Evolutionary conservation across 2,888 invertebrate species (phyloP).

Genomic region (Nephrocerus scutellatus): DNA sequence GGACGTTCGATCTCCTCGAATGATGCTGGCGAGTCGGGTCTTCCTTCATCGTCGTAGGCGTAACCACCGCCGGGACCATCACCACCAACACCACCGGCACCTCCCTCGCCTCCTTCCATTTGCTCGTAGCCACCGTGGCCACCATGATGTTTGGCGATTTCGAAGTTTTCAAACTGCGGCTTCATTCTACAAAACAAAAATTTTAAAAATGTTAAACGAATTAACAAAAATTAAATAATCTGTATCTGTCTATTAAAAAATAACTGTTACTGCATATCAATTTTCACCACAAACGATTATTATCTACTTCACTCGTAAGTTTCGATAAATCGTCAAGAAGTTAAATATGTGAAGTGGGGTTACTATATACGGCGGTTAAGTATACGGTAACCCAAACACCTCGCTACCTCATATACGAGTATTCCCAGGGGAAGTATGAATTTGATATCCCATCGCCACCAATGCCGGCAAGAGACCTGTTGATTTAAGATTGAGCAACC

Average conservation of each 20-base stretch:
- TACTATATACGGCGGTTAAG: too few relatives aligned
- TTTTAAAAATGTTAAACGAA: constrained; percentile 28
- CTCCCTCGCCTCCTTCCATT: constrained; percentile 40
- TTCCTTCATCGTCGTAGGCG: constrained; percentile 49
- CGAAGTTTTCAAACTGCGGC: constrained; percentile 41
- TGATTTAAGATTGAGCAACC: constrained; percentile 22
- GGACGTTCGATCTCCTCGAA: constrained; percentile 78
- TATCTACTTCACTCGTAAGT: too few relatives aligned
- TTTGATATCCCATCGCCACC: background rate
- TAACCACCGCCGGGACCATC: constrained; percentile 40
- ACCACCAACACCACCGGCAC: constrained; percentile 37
- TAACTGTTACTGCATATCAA: too few relatives aligned
- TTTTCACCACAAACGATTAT: too few relatives aligned
- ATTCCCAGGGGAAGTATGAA: too few relatives aligned
- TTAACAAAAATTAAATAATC: background rate
- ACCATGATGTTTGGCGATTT: constrained; percentile 37
- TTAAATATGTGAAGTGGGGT: too few relatives aligned
- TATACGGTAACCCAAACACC: too few relatives aligned
- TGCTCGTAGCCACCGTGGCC: constrained; percentile 44
- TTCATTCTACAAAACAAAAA: constrained; percentile 19
- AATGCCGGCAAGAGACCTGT: constrained; percentile 21
- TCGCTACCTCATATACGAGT: too few relatives aligned
- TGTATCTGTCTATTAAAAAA: too few relatives aligned
- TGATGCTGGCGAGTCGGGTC: constrained; percentile 64
- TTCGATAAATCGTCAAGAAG: too few relatives aligned